Evolutionary conservation across 2,888 invertebrate genomes (phyloP).

Genomic region (Branchipolynoe longqiensis): DNA sequence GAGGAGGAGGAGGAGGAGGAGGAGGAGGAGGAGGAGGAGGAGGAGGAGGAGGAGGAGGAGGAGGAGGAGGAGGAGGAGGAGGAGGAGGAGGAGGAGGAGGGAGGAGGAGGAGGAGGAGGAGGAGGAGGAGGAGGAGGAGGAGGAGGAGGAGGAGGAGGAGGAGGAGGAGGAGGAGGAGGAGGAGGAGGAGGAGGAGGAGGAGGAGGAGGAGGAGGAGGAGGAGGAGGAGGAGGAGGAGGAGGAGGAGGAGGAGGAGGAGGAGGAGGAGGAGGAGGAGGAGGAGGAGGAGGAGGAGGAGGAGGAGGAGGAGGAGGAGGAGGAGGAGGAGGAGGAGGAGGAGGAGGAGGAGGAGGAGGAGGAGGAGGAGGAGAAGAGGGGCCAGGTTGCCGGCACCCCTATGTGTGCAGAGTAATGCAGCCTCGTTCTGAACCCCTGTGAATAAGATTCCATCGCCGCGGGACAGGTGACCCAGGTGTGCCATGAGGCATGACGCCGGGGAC

Average conservation of each 20-base stretch:
- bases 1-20: slow-evolving; percentile 9
- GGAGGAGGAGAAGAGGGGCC: neutral
- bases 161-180: slow-evolving; percentile 9
- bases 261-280: slow-evolving; percentile 9
- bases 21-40: slow-evolving; percentile 9
- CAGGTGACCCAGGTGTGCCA: too few relatives aligned
- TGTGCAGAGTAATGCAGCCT: too few relatives aligned
- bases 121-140: slow-evolving; percentile 9
- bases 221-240: slow-evolving; percentile 9
- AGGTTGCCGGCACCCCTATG: neutral
- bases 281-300: slow-evolving; percentile 9
- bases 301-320: slow-evolving; percentile 9
- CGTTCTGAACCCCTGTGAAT: too few relatives aligned
- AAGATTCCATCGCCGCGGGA: too few relatives aligned
- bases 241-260: slow-evolving; percentile 9
- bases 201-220: slow-evolving; percentile 9
- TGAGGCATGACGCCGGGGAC: too few relatives aligned
- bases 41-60: slow-evolving; percentile 9
- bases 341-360: slow-evolving; percentile 9
- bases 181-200: slow-evolving; percentile 9
- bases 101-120: slow-evolving; percentile 9
- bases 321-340: slow-evolving; percentile 9
- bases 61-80: slow-evolving; percentile 9
- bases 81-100: slow-evolving; percentile 9
- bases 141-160: slow-evolving; percentile 9